Evolutionary conservation across 2,113 vertebrate genomes (phyloP), one percentile per base, ranked within the genome.

Genomic region (Chrysemys picta): DNA sequence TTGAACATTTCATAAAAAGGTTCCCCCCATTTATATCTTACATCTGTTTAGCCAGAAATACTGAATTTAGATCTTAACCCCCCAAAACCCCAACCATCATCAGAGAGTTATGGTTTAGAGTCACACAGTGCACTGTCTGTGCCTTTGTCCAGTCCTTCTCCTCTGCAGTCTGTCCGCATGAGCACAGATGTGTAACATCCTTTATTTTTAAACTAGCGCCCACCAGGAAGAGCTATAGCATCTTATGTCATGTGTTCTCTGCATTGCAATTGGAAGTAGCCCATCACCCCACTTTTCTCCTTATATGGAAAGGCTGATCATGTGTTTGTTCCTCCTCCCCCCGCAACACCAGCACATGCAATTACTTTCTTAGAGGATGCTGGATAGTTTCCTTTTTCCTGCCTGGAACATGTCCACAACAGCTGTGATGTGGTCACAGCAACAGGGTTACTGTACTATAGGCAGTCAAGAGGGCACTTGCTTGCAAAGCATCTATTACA

Each of bases 261-360:
- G 98, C 96, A 95, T 96, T 29, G 85, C 94, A 94, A 97, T 95
- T 96, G 96, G 97, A 93, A 91, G 95, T 94, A 0, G 96, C 65
- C 79, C 95, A 97, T 99, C 99, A 99, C 98, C 98, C 99, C 99
- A 98, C 90, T 79, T 85, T 56, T 88, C 76, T 92, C 98, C 98
- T 98, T 97, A 98, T 98, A 98, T 97, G 98, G 98, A 85, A 80
- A 97, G 94, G 81, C 89, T 24, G 72, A 96, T 96, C 95, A 97
- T 95, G 89, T 80, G 94, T 49, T 72, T 83, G 79, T 50, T 29
- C 72, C 80, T 24, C 54, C 57, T 27, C 82, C 82, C 38, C 82
- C 82, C 38, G 52, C 81, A 24, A 76, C 35, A 42, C 24, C 16
- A 75, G 52, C 27, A 57, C 65, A 45, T 47, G 31, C 29, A 35